Conservation (phyloP, 2,797 vertebrate species). For the Notoglanidium macrostoma region DNA sequence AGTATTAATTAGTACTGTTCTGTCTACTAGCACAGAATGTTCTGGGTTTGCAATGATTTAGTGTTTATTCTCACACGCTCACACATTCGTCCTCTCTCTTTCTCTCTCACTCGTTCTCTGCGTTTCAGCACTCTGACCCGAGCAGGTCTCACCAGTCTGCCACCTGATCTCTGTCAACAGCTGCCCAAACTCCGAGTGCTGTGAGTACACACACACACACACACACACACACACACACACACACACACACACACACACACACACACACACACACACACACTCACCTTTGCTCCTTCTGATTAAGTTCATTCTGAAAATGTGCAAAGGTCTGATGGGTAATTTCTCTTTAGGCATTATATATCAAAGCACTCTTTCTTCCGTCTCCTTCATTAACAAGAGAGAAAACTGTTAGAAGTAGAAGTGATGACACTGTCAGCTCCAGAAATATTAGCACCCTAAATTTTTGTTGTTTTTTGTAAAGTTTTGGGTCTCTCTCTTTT, state of each 20-base stretch:
- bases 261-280: neutral
- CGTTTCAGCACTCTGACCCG: constrained; percentile 85
- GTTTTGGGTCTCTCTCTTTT: no score
- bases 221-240: constrained; percentile 10
- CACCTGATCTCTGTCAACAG: constrained; percentile 88
- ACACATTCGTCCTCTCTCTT: constrained; percentile 24
- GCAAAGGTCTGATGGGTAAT: neutral
- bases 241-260: constrained; percentile 49
- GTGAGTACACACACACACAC: constrained; percentile 73
- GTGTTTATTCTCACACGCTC: neutral
- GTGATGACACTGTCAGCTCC: neutral
- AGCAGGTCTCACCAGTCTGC: constrained; percentile 85
- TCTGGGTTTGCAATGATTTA: neutral
- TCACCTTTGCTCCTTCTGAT: neutral
- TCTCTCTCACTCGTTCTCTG: constrained; percentile 47
- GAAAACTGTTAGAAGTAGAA: neutral
- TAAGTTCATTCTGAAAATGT: neutral
- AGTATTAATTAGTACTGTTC: neutral
- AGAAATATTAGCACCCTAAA: neutral
- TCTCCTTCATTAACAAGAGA: neutral
- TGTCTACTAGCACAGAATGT: neutral
- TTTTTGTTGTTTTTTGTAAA: no score
- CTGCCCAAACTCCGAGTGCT: constrained; percentile 87
- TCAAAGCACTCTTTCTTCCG: neutral
- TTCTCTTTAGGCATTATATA: neutral